phyloP scores from a whole-genome alignment of 2,888 invertebrate species.

The Lochmaea capreae region DNA sequence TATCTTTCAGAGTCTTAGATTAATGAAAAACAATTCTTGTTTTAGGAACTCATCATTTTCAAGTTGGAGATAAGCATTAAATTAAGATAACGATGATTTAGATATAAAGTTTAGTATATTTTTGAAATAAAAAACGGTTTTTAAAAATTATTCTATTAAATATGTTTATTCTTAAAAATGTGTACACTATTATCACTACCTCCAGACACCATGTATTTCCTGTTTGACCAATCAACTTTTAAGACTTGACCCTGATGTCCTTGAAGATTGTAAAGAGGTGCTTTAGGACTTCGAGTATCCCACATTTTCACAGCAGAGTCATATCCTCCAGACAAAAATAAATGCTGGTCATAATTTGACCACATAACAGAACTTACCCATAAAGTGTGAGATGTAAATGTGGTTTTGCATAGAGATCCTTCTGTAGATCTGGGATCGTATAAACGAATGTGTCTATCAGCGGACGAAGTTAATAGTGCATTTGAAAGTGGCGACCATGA shows the following conservation, averaged over 20 bases:
- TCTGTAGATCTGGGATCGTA: constrained; percentile 93
- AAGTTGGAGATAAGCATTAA: constrained; percentile 60
- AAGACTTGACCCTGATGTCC: constrained; percentile 96
- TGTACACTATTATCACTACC: constrained; percentile 93
- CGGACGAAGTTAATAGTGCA: constrained; percentile 85
- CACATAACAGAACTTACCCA: constrained; percentile 94
- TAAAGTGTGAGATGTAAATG: constrained; percentile 88
- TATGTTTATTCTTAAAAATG: constrained; percentile 75
- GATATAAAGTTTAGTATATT: not conserved
- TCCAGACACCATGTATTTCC: constrained; percentile 88
- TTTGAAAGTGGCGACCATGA: constrained; percentile 84
- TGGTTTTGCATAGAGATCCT: constrained; percentile 86
- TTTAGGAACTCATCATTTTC: constrained; percentile 63
- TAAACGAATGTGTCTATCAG: constrained; percentile 89
- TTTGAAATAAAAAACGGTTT: constrained; percentile 24
- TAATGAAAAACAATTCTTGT: not conserved
- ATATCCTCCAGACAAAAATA: constrained; percentile 93
- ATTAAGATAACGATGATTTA: not conserved
- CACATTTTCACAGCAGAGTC: constrained; percentile 93
- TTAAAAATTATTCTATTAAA: constrained; percentile 31
- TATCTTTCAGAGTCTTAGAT: not conserved
- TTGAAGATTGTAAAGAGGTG: constrained; percentile 90
- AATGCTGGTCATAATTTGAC: constrained; percentile 83
- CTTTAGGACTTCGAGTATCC: constrained; percentile 93
- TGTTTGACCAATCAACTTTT: constrained; percentile 94